A percentile compares a stretch with the other conserved stretches of the same genome.
phyloP scores from a whole-genome alignment of 35 echinoderm and acorn worm species.

The Stichopus chloronotus region DNA sequence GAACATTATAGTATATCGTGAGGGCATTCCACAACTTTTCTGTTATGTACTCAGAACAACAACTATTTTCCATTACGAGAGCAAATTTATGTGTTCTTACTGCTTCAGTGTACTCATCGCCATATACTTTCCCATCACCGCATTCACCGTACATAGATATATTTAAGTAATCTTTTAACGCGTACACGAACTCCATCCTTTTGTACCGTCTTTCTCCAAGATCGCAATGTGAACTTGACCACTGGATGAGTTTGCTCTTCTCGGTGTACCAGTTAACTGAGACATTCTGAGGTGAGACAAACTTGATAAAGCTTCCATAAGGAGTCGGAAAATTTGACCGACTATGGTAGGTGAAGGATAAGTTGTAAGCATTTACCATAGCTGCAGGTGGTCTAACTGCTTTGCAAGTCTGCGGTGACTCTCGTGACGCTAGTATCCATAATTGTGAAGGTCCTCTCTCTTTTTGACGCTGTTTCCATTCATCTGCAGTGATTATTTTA shows the following conservation, averaged over 20 bases:
- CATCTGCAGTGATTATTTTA: neutral
- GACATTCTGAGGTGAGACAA: neutral
- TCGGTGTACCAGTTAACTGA: slow-evolving; percentile 26
- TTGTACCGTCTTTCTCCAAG: neutral
- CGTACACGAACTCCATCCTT: slow-evolving; percentile 14
- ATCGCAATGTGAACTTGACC: slow-evolving; percentile 28
- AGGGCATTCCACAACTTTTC: slow-evolving; percentile 56
- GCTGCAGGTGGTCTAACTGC: neutral
- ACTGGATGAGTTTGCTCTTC: slow-evolving; percentile 29
- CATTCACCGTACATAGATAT: slow-evolving; percentile 42
- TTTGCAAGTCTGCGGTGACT: neutral
- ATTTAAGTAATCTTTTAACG: slow-evolving; percentile 5
- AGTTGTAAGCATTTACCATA: neutral
- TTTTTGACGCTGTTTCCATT: neutral
- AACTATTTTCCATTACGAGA: slow-evolving; percentile 52
- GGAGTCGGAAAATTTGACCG: slow-evolving; percentile 30
- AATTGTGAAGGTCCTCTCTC: neutral
- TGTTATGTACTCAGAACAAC: slow-evolving; percentile 54
- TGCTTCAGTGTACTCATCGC: neutral
- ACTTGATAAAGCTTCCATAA: neutral
- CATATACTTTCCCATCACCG: neutral
- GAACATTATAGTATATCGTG: neutral
- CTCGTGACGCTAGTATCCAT: neutral
- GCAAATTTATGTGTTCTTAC: neutral
- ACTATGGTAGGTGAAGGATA: slow-evolving; percentile 44